These are phyloP conservation scores for Amphiprion ocellaris DNA, from an alignment of 2,113 vertebrate genomes.

Conservation along the genomic window DNA sequence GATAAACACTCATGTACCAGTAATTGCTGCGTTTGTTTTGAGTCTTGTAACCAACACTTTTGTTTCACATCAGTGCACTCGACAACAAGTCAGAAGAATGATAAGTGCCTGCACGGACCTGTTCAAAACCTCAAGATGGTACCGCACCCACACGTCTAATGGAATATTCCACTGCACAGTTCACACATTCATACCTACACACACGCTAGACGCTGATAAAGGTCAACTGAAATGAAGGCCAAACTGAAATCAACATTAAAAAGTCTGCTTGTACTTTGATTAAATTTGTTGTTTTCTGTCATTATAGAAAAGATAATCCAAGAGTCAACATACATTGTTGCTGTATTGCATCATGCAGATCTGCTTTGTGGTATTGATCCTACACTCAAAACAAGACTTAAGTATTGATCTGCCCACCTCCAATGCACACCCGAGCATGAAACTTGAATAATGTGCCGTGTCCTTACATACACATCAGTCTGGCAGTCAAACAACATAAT, in stretches of 20 bases:
- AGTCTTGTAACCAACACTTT: background rate
- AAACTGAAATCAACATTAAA: background rate
- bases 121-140: constrained; percentile 14
- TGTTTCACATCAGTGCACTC: constrained; percentile 18
- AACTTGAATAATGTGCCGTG: no score
- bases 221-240: background rate
- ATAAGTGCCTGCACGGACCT: constrained; percentile 13
- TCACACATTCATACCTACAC: background rate
- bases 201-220: constrained; percentile 49
- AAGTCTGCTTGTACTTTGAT: background rate
- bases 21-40: background rate
- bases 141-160: constrained; percentile 15
- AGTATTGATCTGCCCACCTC: no score
- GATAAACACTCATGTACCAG: background rate
- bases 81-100: background rate
- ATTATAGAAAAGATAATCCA: no score
- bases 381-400: no score
- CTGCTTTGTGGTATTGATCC: no score
- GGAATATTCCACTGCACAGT: constrained; percentile 65
- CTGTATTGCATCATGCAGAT: no score
- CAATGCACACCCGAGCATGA: no score
- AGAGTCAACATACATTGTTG: no score
- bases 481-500: background rate
- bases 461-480: background rate
- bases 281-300: no score